Evolutionary conservation across 2,113 vertebrate genomes (phyloP).

Genomic region (Poeciliopsis retropinna): DNA sequence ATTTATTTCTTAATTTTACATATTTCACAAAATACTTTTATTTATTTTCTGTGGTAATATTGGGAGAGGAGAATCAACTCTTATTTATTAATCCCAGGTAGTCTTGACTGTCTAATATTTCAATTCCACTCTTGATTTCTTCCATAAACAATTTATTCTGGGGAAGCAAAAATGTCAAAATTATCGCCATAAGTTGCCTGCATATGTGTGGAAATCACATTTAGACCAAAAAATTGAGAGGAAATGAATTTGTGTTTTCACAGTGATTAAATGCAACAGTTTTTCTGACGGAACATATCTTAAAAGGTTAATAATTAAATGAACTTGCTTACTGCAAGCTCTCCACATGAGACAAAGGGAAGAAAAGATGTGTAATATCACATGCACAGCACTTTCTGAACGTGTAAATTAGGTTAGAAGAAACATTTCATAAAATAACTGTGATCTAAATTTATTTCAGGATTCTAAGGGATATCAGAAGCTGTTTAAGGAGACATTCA

Average conservation of each 20-base stretch:
- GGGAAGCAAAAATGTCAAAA: constrained; percentile 33
- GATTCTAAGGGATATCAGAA: too few relatives aligned
- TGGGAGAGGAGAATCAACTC: background rate
- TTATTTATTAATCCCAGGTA: background rate
- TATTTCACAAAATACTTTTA: too few relatives aligned
- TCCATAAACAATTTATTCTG: constrained; percentile 28
- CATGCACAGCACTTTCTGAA: background rate
- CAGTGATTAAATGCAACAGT: constrained; percentile 46
- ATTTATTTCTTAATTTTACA: too few relatives aligned
- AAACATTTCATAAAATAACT: background rate
- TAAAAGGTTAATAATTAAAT: constrained; percentile 58
- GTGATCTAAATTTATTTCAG: background rate
- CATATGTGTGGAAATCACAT: constrained; percentile 54
- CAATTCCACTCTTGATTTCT: constrained; percentile 19
- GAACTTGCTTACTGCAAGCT: constrained; percentile 22
- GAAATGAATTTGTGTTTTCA: constrained; percentile 42
- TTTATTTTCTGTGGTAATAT: background rate
- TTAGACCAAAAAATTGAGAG: constrained; percentile 52
- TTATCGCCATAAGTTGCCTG: constrained; percentile 19
- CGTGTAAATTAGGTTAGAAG: constrained; percentile 2
- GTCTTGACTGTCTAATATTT: background rate
- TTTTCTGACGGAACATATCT: constrained; percentile 47
- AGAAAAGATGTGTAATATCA: constrained; percentile 13
- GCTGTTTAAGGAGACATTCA: too few relatives aligned
- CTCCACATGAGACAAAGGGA: constrained; percentile 20